These are phyloP conservation scores for Cotesia congregata DNA, from an alignment of 2,888 invertebrate species.

Conservation along the genomic window DNA sequence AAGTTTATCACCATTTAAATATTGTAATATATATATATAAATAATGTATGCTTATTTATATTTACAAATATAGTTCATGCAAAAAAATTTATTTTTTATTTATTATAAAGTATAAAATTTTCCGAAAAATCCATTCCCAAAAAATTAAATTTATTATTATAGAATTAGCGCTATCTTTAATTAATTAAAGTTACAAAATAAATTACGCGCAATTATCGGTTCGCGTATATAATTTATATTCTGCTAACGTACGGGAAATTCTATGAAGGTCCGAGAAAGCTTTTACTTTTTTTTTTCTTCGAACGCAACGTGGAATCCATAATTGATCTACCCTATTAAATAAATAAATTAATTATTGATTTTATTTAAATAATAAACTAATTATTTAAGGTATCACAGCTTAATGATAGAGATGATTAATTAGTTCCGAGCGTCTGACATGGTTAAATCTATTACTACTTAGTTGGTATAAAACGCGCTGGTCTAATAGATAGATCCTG, in stretches of 20 bases:
- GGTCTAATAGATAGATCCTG: background rate
- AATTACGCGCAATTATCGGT: background rate
- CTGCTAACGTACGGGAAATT: conserved; percentile 11
- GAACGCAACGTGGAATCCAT: conserved; percentile 5
- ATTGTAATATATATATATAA: background rate
- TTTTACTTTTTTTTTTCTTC: background rate
- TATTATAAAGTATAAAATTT: too few relatives aligned
- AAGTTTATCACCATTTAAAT: conserved; percentile 7
- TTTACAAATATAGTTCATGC: background rate
- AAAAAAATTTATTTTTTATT: too few relatives aligned
- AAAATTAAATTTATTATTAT: background rate
- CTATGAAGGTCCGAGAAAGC: conserved; percentile 20
- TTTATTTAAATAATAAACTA: background rate
- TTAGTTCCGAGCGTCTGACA: background rate
- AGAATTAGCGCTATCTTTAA: background rate
- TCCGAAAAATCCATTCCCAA: too few relatives aligned
- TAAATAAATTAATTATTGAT: conserved; percentile 2
- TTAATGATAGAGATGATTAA: background rate
- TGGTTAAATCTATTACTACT: conserved; percentile 25
- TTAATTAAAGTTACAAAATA: background rate
- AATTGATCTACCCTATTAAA: background rate
- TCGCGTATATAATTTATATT: conserved; percentile 4
- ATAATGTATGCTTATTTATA: background rate
- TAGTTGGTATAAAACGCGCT: background rate
- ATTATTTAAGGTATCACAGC: too few relatives aligned